Conservation (phyloP, 2,797 vertebrate species). For the Hypotaenidia philippensis region DNA sequence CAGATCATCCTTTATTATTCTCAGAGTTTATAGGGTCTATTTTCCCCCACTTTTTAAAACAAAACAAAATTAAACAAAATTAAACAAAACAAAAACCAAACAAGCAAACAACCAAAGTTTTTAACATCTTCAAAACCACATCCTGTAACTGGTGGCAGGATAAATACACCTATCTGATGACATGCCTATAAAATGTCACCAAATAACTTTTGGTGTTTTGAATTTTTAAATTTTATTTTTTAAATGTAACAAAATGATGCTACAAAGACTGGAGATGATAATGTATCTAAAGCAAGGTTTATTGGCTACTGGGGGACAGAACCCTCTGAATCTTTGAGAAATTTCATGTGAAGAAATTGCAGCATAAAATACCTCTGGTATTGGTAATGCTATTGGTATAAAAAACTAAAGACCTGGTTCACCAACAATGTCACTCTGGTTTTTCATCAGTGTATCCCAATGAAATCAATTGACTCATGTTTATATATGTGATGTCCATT, state of each 20-base stretch:
- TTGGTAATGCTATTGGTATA: background rate
- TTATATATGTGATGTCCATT: background rate
- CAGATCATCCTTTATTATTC: background rate
- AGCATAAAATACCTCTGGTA: background rate
- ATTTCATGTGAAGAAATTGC: background rate
- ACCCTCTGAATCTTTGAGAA: background rate
- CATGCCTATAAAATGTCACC: background rate
- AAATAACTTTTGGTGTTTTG: background rate
- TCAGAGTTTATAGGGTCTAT: background rate
- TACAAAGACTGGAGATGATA: background rate
- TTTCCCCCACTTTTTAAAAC: background rate
- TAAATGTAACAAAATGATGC: background rate
- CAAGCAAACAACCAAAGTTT: background rate
- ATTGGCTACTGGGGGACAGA: background rate
- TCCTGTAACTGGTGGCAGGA: background rate
- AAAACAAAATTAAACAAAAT: background rate
- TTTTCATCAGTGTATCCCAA: background rate
- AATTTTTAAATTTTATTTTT: background rate
- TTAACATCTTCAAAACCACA: constrained; percentile 12
- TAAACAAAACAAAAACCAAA: too few relatives aligned
- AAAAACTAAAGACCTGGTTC: background rate
- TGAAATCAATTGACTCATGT: background rate
- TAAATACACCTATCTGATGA: background rate
- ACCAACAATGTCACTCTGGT: background rate
- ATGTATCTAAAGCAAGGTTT: background rate